Conservation (phyloP, 2,888 invertebrate genomes). For the Ferdinandea cuprea region DNA sequence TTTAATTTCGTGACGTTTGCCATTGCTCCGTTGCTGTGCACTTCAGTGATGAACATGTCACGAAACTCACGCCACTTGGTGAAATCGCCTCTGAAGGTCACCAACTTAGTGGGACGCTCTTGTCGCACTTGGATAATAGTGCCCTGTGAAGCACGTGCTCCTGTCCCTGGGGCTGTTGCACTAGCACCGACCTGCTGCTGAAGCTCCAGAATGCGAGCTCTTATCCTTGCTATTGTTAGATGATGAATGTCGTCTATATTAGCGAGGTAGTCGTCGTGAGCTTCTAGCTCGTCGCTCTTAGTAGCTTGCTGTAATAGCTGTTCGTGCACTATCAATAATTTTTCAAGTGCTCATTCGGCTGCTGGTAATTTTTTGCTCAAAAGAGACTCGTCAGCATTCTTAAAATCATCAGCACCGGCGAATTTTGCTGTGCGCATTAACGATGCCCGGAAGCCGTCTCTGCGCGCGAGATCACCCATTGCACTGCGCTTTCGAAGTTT, state of each 20-base stretch:
- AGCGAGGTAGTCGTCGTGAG: slow-evolving; percentile 9
- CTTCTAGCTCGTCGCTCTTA: neutral
- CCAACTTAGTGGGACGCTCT: neutral
- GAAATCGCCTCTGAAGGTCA: slow-evolving; percentile 16
- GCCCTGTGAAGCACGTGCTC: neutral
- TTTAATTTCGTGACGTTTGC: slow-evolving; percentile 8
- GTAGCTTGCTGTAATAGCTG: neutral
- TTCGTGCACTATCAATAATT: neutral
- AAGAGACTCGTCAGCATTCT: neutral
- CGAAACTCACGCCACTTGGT: slow-evolving; percentile 25
- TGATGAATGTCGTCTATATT: neutral
- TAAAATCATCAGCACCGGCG: neutral
- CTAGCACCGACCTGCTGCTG: neutral
- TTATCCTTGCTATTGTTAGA: neutral
- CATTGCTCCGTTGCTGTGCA: slow-evolving; percentile 6
- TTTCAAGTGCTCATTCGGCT: slow-evolving; percentile 5
- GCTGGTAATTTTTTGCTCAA: slow-evolving; percentile 4
- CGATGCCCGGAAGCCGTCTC: slow-evolving; percentile 12
- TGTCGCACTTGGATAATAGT: slow-evolving; percentile 20
- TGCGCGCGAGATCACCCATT: slow-evolving; percentile 15
- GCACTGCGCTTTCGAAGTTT: neutral
- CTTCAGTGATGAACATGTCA: slow-evolving; percentile 11
- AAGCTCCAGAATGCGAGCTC: slow-evolving; percentile 5
- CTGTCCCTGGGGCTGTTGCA: neutral
- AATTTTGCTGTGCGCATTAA: slow-evolving; percentile 15